These are phyloP conservation scores for Lochmaea capreae DNA, from an alignment of 2,888 invertebrate genomes.

Conservation along the genomic window DNA sequence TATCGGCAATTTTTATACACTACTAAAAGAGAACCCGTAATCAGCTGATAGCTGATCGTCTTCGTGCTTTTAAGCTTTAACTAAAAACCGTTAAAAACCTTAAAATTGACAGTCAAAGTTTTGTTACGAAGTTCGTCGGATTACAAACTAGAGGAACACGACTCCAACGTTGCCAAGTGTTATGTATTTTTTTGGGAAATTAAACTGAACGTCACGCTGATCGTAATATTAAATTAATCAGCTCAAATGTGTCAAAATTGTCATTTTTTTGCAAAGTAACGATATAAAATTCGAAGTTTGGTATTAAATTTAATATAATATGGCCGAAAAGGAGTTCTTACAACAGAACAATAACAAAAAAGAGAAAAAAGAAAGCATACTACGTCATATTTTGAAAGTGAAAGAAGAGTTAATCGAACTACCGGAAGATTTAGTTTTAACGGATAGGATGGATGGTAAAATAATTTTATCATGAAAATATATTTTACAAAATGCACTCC, in stretches of 20 bases:
- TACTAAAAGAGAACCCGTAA: no score
- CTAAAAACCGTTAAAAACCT: no score
- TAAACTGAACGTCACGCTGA: background rate
- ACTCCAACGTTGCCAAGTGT: no score
- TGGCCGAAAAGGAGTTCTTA: constrained; percentile 7
- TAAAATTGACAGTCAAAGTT: no score
- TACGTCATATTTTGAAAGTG: constrained; percentile 5
- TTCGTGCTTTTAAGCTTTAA: no score
- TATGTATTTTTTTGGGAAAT: no score
- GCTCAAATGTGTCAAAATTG: background rate
- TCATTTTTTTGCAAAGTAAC: constrained; percentile 11
- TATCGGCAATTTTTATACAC: no score
- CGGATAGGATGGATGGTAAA: background rate
- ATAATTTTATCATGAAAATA: background rate
- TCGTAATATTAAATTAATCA: background rate
- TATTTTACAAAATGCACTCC: background rate
- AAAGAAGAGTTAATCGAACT: constrained; percentile 2
- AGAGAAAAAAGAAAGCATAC: constrained; percentile 1
- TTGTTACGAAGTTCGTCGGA: no score
- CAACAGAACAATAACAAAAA: background rate
- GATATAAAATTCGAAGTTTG: constrained; percentile 21
- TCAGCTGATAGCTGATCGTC: no score
- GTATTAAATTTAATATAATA: constrained; percentile 7
- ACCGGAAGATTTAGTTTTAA: background rate
- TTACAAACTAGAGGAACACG: no score